These are phyloP conservation scores for Tricholaema leucomelas DNA, from an alignment of 2,113 vertebrate species.

Conservation along the genomic window DNA sequence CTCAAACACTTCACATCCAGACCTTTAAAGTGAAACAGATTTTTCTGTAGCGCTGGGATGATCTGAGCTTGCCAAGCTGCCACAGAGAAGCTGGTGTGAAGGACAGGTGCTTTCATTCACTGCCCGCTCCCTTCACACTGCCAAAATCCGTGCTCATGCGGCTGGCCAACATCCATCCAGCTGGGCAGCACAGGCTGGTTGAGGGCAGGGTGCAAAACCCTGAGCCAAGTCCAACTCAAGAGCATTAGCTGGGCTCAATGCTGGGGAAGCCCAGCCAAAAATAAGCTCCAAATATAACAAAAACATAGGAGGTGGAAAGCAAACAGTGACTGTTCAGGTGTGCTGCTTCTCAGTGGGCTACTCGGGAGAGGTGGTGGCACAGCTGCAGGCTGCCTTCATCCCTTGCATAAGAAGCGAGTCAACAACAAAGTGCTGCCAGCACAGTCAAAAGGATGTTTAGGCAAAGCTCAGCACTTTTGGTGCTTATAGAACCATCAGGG, in stretches of 20 bases:
- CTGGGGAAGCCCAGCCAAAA: background rate
- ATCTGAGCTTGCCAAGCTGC: background rate
- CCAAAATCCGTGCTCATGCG: background rate
- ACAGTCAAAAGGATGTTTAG: background rate
- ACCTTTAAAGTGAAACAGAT: background rate
- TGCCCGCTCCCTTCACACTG: background rate
- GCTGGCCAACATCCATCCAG: constrained; percentile 5
- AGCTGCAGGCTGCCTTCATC: background rate
- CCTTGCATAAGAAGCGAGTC: fast-evolving
- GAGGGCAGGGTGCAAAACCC: background rate
- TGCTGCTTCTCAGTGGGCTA: background rate
- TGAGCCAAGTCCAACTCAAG: background rate
- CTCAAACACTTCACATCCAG: background rate
- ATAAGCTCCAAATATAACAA: background rate
- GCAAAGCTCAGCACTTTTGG: background rate
- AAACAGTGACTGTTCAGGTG: background rate
- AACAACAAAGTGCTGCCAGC: background rate
- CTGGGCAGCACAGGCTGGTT: background rate
- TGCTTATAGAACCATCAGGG: background rate
- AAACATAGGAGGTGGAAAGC: background rate
- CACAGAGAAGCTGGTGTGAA: background rate
- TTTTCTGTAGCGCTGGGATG: fast-evolving
- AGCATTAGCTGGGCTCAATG: background rate
- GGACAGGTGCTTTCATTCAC: background rate
- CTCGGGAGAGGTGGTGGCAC: background rate